Conservation (phyloP, 2,113 vertebrate species). For the Tychaedon coryphoeus region DNA sequence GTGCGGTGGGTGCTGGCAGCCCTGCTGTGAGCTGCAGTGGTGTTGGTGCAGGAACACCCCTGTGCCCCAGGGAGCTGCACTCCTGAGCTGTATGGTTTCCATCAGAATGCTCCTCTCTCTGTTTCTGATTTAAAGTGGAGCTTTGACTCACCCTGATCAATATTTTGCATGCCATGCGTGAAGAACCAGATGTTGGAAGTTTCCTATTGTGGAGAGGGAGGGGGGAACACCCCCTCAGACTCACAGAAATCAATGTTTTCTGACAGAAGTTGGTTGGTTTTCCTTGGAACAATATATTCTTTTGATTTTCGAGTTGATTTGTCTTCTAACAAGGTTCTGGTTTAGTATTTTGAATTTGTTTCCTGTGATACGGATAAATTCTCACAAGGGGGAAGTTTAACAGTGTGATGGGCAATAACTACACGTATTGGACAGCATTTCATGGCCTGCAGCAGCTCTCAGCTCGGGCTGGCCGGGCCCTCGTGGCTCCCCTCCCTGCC, state of each 20-base stretch:
- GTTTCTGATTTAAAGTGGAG: conserved; percentile 76
- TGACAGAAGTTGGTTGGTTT: conserved; percentile 76
- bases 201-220: conserved; percentile 80
- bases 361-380: conserved; percentile 17
- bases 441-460: background rate
- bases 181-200: conserved; percentile 95
- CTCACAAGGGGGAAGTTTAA: conserved; percentile 22
- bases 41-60: background rate
- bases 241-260: conserved; percentile 87
- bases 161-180: conserved; percentile 95
- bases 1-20: no score
- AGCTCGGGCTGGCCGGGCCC: background rate
- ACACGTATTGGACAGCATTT: background rate
- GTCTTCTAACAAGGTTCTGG: conserved; percentile 66
- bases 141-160: conserved; percentile 88
- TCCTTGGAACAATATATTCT: conserved; percentile 66
- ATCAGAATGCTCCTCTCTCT: conserved; percentile 71
- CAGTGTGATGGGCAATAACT: conserved; percentile 34
- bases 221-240: conserved; percentile 74
- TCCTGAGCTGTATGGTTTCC: conserved; percentile 68
- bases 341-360: conserved; percentile 55
- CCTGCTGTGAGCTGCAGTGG: background rate
- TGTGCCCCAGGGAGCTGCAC: conserved; percentile 33
- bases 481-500: background rate
- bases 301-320: conserved; percentile 70